A percentile compares a stretch with the other conserved stretches of the same genome.
Conservation (phyloP, 2,113 vertebrate species). For the Lonchura striata region DNA sequence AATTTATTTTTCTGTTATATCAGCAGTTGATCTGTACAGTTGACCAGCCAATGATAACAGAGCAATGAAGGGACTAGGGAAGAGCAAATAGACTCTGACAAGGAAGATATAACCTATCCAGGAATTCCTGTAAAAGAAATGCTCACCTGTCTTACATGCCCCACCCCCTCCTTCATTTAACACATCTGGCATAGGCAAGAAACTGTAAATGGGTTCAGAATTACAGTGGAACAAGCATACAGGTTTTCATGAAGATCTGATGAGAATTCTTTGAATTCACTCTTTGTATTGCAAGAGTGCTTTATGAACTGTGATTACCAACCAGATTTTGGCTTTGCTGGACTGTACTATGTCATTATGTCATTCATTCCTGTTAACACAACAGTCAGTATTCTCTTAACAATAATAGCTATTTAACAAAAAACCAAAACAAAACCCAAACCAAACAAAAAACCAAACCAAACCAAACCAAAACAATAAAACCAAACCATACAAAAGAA, state of each 20-base stretch:
- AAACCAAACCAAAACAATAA: neutral
- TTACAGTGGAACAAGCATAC: neutral
- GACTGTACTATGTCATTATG: neutral
- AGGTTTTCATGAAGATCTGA: neutral
- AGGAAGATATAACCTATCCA: neutral
- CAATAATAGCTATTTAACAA: neutral
- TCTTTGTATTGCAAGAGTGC: neutral
- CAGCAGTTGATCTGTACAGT: neutral
- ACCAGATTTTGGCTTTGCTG: neutral
- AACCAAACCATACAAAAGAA: neutral
- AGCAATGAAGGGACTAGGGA: neutral
- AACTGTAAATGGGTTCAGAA: neutral
- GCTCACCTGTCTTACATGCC: neutral
- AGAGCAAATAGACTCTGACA: neutral
- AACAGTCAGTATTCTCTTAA: neutral
- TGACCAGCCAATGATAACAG: neutral
- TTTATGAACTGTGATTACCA: neutral
- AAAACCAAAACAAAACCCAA: neutral
- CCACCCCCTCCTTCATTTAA: neutral
- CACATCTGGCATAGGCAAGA: neutral
- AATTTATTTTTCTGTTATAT: neutral
- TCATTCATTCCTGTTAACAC: neutral
- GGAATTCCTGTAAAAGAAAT: neutral
- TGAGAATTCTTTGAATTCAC: neutral
- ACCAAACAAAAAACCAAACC: neutral